phyloP scores from a whole-genome alignment of 2,888 invertebrate species.

The Drosophila ezoana region DNA sequence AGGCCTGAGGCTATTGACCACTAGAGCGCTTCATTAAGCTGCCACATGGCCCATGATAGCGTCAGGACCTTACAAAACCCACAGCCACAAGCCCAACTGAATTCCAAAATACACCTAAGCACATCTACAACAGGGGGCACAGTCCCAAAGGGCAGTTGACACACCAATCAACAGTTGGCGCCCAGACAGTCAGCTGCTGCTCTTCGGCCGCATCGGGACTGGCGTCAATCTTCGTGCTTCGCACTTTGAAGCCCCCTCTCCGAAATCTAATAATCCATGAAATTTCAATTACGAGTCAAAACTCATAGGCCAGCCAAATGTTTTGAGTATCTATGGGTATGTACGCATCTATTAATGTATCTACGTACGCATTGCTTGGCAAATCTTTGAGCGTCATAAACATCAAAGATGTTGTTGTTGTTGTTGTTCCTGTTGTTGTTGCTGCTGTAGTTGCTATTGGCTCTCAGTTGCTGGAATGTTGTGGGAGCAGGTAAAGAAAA shows the following conservation, averaged over 20 bases:
- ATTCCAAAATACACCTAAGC: constrained; percentile 12
- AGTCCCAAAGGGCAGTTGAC: constrained; percentile 22
- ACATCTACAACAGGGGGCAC: not conserved
- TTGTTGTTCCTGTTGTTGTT: constrained; percentile 35
- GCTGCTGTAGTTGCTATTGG: constrained; percentile 19
- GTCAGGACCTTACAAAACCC: constrained; percentile 11
- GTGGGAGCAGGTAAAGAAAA: constrained; percentile 65
- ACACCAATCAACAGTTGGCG: constrained; percentile 54
- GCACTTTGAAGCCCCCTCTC: not conserved
- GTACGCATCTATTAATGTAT: constrained; percentile 16
- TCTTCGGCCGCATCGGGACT: constrained; percentile 2
- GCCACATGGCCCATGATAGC: constrained; percentile 33
- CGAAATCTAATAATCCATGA: constrained; percentile 72
- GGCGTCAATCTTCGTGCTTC: constrained; percentile 12
- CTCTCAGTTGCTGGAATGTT: constrained; percentile 65
- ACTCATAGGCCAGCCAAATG: constrained; percentile 48
- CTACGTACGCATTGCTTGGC: constrained; percentile 33
- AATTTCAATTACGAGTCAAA: constrained; percentile 74
- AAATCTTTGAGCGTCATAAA: constrained; percentile 49
- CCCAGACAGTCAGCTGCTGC: constrained; percentile 45
- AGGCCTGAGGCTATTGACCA: constrained; percentile 58
- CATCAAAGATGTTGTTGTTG: constrained; percentile 44
- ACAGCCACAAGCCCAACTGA: constrained; percentile 2
- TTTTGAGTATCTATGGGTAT: constrained; percentile 13
- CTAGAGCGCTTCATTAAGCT: constrained; percentile 66